phyloP scores from a whole-genome alignment of 2,797 vertebrate species.

The Anguilla megastoma region DNA sequence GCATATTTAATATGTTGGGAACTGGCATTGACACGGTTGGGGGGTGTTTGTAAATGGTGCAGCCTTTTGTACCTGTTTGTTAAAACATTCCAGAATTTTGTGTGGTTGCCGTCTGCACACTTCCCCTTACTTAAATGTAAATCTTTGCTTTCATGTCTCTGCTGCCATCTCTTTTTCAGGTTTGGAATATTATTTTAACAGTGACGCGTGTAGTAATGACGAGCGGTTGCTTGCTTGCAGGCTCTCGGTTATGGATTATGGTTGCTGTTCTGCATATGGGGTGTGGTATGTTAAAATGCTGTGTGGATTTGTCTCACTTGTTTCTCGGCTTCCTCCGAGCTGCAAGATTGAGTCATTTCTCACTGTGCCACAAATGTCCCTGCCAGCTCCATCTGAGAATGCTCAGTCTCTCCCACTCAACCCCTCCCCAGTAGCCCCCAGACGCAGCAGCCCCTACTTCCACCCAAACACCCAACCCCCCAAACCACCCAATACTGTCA shows the following conservation, averaged over 20 bases:
- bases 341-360: constrained; percentile 56
- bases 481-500: not conserved
- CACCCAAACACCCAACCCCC: not conserved
- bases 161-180: no score
- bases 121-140: not conserved
- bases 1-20: not conserved
- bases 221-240: not conserved
- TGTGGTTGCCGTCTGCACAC: not conserved
- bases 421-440: not conserved
- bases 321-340: constrained; percentile 16
- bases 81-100: not conserved
- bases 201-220: not conserved
- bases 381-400: constrained; percentile 32
- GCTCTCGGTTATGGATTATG: not conserved
- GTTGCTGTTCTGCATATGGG: not conserved
- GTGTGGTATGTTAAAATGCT: not conserved
- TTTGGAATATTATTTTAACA: not conserved
- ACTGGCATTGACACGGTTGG: not conserved
- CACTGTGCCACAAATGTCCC: constrained; percentile 50
- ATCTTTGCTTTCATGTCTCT: no score
- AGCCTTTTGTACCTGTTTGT: not conserved
- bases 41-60: not conserved
- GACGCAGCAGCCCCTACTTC: not conserved
- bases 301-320: not conserved
- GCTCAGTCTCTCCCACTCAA: not conserved